These are phyloP conservation scores for Drosophila ezoana DNA, from an alignment of 2,888 invertebrate species.

Conservation along the genomic window DNA sequence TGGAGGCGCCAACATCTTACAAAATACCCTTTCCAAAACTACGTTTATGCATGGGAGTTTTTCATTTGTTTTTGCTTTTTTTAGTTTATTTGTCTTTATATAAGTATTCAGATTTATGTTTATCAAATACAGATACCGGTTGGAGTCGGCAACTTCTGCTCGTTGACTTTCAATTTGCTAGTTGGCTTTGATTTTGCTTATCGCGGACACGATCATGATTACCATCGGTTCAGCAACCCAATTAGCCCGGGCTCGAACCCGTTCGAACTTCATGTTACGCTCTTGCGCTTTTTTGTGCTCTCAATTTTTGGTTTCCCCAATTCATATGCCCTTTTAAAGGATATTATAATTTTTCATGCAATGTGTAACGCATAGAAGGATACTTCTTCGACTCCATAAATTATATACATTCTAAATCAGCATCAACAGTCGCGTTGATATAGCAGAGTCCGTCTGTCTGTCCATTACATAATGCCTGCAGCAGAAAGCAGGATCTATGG, in stretches of 20 bases:
- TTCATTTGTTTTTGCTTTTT: background rate
- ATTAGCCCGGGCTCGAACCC: slow-evolving; percentile 37
- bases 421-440: too few relatives aligned
- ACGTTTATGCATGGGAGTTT: background rate
- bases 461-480: too few relatives aligned
- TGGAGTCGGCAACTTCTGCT: slow-evolving; percentile 16
- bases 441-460: too few relatives aligned
- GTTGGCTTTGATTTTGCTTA: slow-evolving; percentile 50
- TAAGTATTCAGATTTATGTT: slow-evolving; percentile 35
- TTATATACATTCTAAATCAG: too few relatives aligned
- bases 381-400: too few relatives aligned
- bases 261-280: slow-evolving; percentile 20
- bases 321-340: too few relatives aligned
- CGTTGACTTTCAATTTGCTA: slow-evolving; percentile 48
- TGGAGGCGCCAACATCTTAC: slow-evolving; percentile 39
- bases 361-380: too few relatives aligned
- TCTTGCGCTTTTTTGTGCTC: slow-evolving; percentile 35
- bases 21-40: slow-evolving; percentile 67
- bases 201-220: slow-evolving; percentile 67
- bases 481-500: too few relatives aligned
- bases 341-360: too few relatives aligned
- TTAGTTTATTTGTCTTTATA: slow-evolving; percentile 5
- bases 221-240: slow-evolving; percentile 42
- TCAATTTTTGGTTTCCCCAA: slow-evolving; percentile 51
- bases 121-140: slow-evolving; percentile 32